phyloP scores from a whole-genome alignment of 2,797 vertebrate species.

The Micrastur ruficollis region DNA sequence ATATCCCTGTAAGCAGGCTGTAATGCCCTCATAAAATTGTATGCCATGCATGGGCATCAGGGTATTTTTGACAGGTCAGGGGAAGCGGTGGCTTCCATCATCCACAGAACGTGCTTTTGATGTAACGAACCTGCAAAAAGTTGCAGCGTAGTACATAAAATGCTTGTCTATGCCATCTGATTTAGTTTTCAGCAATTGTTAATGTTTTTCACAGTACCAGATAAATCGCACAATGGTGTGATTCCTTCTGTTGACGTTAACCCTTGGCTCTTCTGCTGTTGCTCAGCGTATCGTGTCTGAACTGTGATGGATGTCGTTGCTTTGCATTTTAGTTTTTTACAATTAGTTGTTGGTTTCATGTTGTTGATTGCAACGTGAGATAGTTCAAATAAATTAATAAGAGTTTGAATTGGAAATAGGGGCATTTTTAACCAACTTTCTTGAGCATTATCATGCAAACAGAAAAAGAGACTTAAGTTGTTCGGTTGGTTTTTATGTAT shows the following conservation, averaged over 20 bases:
- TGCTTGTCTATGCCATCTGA: not conserved
- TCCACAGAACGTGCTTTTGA: not conserved
- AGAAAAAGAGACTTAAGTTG: not conserved
- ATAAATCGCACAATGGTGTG: not conserved
- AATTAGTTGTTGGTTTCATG: slow-evolving; percentile 4
- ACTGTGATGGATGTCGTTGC: not conserved
- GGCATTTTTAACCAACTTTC: slow-evolving; percentile 2
- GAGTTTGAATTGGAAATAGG: slow-evolving; percentile 26
- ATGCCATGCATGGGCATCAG: not conserved
- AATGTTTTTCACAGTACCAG: not conserved
- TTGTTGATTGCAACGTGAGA: not conserved
- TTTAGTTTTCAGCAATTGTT: not conserved
- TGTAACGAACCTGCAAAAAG: not conserved
- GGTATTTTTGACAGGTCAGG: not conserved
- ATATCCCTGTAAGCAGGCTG: not conserved
- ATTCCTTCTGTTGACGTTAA: not conserved
- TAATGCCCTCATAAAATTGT: not conserved
- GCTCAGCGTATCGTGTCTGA: not conserved
- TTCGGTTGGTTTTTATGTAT: not conserved
- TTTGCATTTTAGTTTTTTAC: not conserved
- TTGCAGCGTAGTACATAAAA: not conserved
- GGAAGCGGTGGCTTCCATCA: not conserved
- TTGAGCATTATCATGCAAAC: slow-evolving; percentile 14
- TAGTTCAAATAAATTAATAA: not conserved
- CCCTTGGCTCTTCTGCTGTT: not conserved